Conservation (phyloP, 2,888 invertebrate genomes). For the Pterostichus madidus region DNA sequence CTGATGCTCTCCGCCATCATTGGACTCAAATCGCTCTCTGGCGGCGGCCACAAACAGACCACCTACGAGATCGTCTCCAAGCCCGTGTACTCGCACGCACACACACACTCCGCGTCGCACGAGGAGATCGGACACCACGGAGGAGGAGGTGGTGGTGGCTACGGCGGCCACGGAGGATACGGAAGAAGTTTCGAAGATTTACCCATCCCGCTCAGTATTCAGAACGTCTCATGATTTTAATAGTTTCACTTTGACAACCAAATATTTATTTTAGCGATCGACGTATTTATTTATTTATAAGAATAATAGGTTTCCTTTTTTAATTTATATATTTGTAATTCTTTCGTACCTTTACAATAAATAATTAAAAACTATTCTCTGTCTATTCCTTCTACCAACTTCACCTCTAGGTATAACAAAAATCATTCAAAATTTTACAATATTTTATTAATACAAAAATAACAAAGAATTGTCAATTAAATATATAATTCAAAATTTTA, state of each 20-base stretch:
- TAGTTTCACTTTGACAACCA: conserved; percentile 68
- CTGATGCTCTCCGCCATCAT: conserved; percentile 87
- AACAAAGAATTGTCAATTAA: not conserved
- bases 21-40: conserved; percentile 85
- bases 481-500: no score
- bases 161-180: conserved; percentile 75
- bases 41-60: conserved; percentile 84
- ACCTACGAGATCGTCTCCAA: conserved; percentile 92
- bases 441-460: not conserved
- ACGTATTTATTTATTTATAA: conserved; percentile 68
- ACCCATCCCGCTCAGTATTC: conserved; percentile 75
- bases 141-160: conserved; percentile 70
- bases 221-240: conserved; percentile 71
- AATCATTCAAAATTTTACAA: not conserved
- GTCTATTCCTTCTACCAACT: not conserved
- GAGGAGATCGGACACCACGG: conserved; percentile 81
- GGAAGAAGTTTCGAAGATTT: conserved; percentile 78
- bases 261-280: conserved; percentile 67
- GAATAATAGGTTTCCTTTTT: conserved; percentile 38
- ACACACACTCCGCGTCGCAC: conserved; percentile 84
- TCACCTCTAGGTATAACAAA: not conserved
- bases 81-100: conserved; percentile 86
- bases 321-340: conserved; percentile 54
- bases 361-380: conserved; percentile 17
- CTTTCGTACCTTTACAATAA: conserved; percentile 52